Evolutionary conservation across 2,888 invertebrate genomes (phyloP).

Genomic region (Stenotaenia linearis): DNA sequence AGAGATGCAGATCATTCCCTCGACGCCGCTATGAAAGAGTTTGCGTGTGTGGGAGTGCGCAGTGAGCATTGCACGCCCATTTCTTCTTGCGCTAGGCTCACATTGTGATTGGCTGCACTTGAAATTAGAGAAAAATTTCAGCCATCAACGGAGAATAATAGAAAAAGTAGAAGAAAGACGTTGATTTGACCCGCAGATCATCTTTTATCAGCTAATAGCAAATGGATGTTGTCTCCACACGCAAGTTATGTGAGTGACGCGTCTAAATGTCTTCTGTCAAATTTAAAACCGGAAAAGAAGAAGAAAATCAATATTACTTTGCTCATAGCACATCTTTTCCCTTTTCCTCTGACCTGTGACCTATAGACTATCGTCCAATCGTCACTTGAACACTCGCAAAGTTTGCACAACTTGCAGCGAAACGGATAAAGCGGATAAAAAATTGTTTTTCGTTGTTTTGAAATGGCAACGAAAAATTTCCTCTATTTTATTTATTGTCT

Average conservation of each 20-base stretch:
- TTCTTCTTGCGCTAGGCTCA: not conserved
- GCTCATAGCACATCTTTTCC: not conserved
- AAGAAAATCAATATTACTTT: constrained; percentile 24
- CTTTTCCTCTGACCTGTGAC: not conserved
- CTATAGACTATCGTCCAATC: not conserved
- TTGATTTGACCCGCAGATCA: constrained; percentile 10
- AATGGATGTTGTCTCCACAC: constrained; percentile 10
- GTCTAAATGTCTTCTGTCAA: constrained; percentile 23
- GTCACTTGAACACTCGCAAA: not conserved
- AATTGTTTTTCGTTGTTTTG: not conserved
- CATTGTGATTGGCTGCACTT: not conserved
- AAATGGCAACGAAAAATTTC: not conserved
- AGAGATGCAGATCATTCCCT: constrained; percentile 26
- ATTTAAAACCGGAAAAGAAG: constrained; percentile 20
- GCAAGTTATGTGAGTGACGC: not conserved
- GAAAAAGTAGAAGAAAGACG: constrained; percentile 1
- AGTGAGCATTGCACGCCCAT: not conserved
- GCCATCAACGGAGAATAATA: not conserved
- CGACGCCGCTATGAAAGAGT: not conserved
- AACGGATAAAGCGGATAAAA: not conserved
- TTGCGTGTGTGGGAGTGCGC: not conserved
- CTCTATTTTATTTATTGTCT: not conserved
- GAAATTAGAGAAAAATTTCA: too few species aligned
- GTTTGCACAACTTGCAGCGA: not conserved
- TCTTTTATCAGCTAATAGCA: constrained; percentile 23